Evolutionary conservation across 2,888 invertebrate genomes (phyloP), one percentile per base, ranked within the genome.

Genomic region (Drosophila quinaria): DNA sequence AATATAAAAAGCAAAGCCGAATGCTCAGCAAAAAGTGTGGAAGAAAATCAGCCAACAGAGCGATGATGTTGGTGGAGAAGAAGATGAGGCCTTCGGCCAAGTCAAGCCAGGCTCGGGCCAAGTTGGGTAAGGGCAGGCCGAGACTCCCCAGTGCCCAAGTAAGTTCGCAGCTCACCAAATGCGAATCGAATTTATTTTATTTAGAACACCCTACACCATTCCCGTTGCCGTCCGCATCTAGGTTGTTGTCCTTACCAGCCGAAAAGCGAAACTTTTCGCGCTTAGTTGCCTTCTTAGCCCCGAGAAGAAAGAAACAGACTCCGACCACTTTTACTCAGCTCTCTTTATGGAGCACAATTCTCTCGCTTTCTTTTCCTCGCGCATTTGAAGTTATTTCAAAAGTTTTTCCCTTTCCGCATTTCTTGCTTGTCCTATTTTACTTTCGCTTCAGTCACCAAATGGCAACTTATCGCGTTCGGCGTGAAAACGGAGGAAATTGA

Each of bases 141-240:
- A n/a, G 54, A 56, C 60, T 61, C 55, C 61, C 35, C 35, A 55
- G 61, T 61, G 55, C 44, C 35, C 52, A 39, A 50, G 49, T 41
- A 33, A 60, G 63, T 61, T 62, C 42, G 29, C 65, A 65, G 59
- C 67, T 74, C 72, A 55, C 64, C 78, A 79, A 86, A 90, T 80
- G 87, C 74, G 87, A 89, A 80, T 86, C 89, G 81, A 86, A 90
- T 89, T 77, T 80, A 86, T 90, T 87, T 90, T 74, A 78, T 81
- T 84, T 76, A 84, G 77, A 72, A 63, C 81, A 60, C 54, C 77
- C 69, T 69, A 63, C 81, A 60, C 54, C 77, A 70, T 69, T 67
- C 67, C 61, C 47, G 52, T 55, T 35, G 61, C 41, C 62, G 31
- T 44, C 47, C 22, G 39, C 66, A 51, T 58, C 29, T 44, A 41